phyloP scores from a whole-genome alignment of 2,888 invertebrate species.

The Yponomeuta malinellus region DNA sequence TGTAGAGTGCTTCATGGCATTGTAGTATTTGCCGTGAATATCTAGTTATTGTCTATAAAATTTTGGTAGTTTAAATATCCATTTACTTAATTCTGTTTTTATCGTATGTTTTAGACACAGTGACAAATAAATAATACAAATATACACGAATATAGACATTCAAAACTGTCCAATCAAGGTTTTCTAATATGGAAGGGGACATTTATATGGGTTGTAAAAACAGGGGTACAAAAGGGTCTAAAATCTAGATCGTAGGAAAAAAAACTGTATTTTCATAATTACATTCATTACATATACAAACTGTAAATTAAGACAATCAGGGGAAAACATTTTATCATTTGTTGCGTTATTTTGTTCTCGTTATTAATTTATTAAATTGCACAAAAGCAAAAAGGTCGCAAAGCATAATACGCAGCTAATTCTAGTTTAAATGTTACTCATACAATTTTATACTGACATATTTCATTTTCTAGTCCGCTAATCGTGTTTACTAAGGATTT shows the following conservation, averaged over 20 bases:
- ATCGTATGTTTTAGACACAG: neutral
- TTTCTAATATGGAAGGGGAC: neutral
- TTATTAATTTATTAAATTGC: neutral
- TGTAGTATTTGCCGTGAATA: too few species aligned
- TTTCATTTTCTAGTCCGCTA: too few species aligned
- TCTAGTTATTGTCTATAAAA: too few species aligned
- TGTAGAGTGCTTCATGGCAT: too few species aligned
- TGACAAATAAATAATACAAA: neutral
- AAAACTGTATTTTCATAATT: neutral
- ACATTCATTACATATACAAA: neutral
- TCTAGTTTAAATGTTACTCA: neutral
- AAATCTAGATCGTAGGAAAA: neutral
- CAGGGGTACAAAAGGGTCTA: neutral
- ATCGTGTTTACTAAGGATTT: too few species aligned
- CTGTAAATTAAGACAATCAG: too few species aligned
- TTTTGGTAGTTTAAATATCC: too few species aligned
- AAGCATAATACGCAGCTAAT: neutral
- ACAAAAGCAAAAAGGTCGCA: neutral
- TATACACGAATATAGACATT: neutral
- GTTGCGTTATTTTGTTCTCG: neutral
- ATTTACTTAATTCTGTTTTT: too few species aligned
- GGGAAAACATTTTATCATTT: neutral
- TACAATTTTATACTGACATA: neutral
- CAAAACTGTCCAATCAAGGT: neutral
- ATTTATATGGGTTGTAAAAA: neutral